Evolutionary conservation across 2,797 vertebrate species (phyloP).

Genomic region (Siniperca undulata): DNA sequence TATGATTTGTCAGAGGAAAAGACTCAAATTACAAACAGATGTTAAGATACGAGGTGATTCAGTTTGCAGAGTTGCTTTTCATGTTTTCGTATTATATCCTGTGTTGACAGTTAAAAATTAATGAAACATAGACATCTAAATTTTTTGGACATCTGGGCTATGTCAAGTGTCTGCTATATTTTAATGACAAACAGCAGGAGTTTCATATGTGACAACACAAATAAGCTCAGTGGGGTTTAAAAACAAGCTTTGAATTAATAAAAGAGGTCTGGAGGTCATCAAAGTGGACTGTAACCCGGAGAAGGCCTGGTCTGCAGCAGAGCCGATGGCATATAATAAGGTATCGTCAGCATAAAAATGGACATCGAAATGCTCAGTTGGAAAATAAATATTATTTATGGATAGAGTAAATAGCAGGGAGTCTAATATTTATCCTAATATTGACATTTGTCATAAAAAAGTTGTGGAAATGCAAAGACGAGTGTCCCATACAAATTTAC

Average conservation of each 20-base stretch:
- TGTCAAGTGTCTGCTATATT: background rate
- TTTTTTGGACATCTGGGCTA: conserved; percentile 23
- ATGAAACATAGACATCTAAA: conserved; percentile 2
- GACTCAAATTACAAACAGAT: conserved; percentile 35
- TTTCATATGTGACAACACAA: conserved; percentile 17
- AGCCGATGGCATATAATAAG: too few relatives aligned
- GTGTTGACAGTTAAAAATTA: background rate
- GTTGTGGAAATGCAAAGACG: too few relatives aligned
- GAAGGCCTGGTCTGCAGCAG: background rate
- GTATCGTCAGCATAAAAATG: too few relatives aligned
- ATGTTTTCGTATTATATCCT: background rate
- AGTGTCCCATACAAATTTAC: too few relatives aligned
- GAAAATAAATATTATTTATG: too few relatives aligned
- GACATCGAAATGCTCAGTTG: too few relatives aligned
- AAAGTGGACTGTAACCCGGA: background rate
- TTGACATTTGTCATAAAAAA: too few relatives aligned
- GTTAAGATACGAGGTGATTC: background rate
- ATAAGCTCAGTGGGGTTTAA: background rate
- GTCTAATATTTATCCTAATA: background rate
- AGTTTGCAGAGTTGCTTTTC: background rate
- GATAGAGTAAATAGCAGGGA: background rate
- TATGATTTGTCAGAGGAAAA: conserved; percentile 18
- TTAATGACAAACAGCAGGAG: conserved; percentile 10
- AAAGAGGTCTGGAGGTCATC: background rate
- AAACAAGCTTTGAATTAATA: background rate